phyloP scores from a whole-genome alignment of 2,888 invertebrate genomes.

The Terebella lapidaria region DNA sequence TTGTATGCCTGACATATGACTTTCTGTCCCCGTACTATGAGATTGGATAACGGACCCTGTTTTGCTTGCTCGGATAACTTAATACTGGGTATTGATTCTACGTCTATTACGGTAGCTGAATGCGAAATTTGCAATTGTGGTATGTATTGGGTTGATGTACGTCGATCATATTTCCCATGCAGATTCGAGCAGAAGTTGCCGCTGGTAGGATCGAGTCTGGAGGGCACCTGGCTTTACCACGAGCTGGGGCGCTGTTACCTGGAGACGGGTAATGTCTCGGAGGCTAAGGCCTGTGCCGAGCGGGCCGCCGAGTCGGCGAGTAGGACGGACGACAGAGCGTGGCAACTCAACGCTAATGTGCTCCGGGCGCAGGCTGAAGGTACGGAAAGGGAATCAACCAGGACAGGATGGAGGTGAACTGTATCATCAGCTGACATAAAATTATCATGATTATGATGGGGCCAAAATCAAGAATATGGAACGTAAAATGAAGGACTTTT shows the following conservation, averaged over 20 bases:
- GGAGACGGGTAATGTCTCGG: slow-evolving; percentile 38
- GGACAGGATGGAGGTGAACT: too few species aligned
- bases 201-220: slow-evolving; percentile 48
- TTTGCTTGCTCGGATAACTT: too few species aligned
- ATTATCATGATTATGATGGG: too few species aligned
- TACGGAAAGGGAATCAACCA: slow-evolving; percentile 21
- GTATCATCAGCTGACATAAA: too few species aligned
- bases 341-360: slow-evolving; percentile 48
- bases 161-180: too few species aligned
- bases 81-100: too few species aligned
- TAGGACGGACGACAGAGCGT: slow-evolving; percentile 41
- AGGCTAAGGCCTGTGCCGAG: slow-evolving; percentile 44
- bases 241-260: slow-evolving; percentile 55
- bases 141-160: not conserved
- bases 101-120: not conserved
- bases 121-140: not conserved
- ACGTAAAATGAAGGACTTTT: too few species aligned
- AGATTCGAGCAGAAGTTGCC: slow-evolving; percentile 43
- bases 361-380: slow-evolving; percentile 48
- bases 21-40: too few species aligned
- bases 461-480: too few species aligned
- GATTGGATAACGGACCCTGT: too few species aligned
- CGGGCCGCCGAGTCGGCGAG: slow-evolving; percentile 41
- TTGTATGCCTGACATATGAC: too few species aligned
- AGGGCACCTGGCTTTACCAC: slow-evolving; percentile 54